Conservation (phyloP, 1,140 invertebrate species). For the Anastrepha obliqua region DNA sequence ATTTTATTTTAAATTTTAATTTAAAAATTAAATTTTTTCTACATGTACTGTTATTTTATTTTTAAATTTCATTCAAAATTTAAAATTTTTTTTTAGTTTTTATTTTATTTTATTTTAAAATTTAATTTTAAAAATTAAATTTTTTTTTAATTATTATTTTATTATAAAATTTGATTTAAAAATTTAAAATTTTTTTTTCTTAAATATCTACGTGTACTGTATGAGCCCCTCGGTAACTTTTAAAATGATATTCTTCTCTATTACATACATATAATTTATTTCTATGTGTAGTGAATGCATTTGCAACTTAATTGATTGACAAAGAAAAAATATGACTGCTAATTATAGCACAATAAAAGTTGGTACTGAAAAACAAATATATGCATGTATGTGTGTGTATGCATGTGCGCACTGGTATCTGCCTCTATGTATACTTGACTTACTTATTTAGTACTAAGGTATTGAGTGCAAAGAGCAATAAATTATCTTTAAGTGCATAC, state of each 20-base stretch:
- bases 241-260: neutral
- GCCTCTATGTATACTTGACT: slow-evolving; percentile 21
- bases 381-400: neutral
- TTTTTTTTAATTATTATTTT: no score
- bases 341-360: slow-evolving; percentile 36
- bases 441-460: neutral
- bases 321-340: neutral
- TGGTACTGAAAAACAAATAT: neutral
- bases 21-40: no score
- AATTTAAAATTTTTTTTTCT: neutral
- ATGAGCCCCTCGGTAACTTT: no score
- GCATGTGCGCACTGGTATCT: neutral
- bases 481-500: slow-evolving; percentile 41
- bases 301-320: slow-evolving; percentile 26
- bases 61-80: no score
- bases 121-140: no score
- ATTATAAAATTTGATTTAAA: no score
- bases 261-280: neutral
- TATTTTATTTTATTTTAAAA: no score
- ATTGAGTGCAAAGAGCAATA: slow-evolving; percentile 47
- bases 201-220: no score
- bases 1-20: no score
- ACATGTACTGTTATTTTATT: no score
- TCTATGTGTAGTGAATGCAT: neutral
- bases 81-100: no score